Evolutionary conservation across 92 coral and sea anemone species (phyloP).

Genomic region (Parazoanthus swiftii): DNA sequence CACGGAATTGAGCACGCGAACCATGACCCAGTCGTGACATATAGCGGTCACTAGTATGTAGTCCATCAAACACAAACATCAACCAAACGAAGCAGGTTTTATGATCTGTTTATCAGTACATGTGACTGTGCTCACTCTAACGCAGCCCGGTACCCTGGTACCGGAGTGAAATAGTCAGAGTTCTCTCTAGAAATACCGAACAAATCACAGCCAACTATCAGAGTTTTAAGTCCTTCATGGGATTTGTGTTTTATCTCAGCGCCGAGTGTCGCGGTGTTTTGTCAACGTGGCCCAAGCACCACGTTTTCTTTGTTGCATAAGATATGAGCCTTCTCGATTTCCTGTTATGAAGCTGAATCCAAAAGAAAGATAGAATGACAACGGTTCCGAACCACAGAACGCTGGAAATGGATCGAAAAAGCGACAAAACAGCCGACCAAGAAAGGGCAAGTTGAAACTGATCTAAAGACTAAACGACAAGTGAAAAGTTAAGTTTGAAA

Average conservation of each 20-base stretch:
- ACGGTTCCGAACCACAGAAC: neutral
- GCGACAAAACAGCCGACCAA: neutral
- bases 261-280: neutral
- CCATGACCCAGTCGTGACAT: neutral
- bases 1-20: too few species aligned
- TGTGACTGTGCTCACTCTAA: conserved; percentile 26
- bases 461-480: too few species aligned
- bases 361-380: too few species aligned
- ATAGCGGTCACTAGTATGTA: neutral
- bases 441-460: neutral
- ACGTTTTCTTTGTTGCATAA: conserved; percentile 41
- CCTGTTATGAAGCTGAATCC: neutral
- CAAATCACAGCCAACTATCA: neutral
- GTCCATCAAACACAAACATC: neutral
- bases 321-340: conserved; percentile 22
- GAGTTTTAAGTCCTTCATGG: neutral
- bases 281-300: conserved; percentile 21
- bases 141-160: conserved; percentile 4
- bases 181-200: conserved; percentile 32
- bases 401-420: neutral
- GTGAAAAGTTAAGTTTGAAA: too few species aligned
- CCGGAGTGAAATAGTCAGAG: neutral
- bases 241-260: neutral
- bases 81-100: conserved; percentile 20
- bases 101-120: neutral